Percentiles rank a stretch among this genome's conserved stretches.
Evolutionary conservation across 2,113 vertebrate genomes (phyloP).

Genomic region (Nycticorax nycticorax): DNA sequence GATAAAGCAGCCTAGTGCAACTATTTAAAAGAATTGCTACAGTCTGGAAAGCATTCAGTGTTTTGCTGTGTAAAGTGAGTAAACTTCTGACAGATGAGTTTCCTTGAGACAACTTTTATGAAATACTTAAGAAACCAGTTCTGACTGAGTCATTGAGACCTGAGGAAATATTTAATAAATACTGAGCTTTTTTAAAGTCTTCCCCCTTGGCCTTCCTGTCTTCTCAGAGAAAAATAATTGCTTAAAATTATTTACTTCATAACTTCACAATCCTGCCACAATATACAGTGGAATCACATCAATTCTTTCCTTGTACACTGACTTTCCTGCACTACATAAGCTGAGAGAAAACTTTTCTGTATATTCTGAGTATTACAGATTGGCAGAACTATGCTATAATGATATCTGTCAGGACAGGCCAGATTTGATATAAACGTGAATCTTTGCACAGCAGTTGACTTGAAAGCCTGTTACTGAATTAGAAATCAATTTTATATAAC

Average conservation of each 20-base stretch:
- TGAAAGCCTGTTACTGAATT: background rate
- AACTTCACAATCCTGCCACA: background rate
- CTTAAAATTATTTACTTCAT: background rate
- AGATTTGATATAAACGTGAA: background rate
- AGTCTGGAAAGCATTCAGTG: background rate
- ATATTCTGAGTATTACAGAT: background rate
- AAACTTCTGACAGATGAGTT: background rate
- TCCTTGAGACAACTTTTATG: background rate
- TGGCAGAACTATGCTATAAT: background rate
- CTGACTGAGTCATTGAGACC: background rate
- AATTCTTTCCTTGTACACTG: background rate
- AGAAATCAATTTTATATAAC: conserved; percentile 11
- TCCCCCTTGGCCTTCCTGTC: background rate
- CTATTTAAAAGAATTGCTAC: background rate
- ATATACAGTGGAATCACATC: background rate
- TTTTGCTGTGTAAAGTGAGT: background rate
- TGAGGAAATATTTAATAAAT: conserved; percentile 12
- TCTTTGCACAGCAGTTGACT: background rate
- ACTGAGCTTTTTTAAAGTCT: background rate
- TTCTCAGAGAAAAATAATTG: background rate
- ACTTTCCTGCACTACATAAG: background rate
- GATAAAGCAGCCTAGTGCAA: background rate
- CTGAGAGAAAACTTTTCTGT: background rate
- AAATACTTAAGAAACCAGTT: background rate
- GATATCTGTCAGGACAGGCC: background rate